These are phyloP conservation scores for Vanessa cardui DNA, from an alignment of 2,888 invertebrate species.

Conservation along the genomic window DNA sequence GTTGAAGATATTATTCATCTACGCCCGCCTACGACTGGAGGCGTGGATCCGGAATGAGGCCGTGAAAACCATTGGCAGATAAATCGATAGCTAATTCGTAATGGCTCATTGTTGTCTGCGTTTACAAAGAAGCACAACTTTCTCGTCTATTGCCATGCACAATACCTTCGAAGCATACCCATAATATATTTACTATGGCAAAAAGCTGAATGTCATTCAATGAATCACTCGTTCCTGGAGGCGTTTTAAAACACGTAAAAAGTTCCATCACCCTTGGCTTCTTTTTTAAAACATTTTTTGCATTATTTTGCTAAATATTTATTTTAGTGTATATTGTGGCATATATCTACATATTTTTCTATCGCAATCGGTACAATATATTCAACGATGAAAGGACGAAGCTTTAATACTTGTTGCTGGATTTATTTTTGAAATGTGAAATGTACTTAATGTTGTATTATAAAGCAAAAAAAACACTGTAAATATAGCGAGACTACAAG, in stretches of 20 bases:
- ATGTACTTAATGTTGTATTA: constrained; percentile 22
- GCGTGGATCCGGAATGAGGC: constrained; percentile 51
- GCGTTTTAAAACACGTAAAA: background rate
- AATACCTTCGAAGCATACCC: constrained; percentile 44
- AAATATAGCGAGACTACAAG: constrained; percentile 53
- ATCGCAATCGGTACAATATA: background rate
- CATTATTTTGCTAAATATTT: background rate
- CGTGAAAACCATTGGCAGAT: constrained; percentile 73
- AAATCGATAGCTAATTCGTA: constrained; percentile 79
- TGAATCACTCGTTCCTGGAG: constrained; percentile 9
- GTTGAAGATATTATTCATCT: constrained; percentile 48
- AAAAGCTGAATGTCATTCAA: constrained; percentile 23
- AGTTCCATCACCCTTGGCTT: background rate
- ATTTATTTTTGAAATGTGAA: constrained; percentile 6
- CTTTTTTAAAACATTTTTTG: background rate
- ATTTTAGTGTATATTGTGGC: background rate
- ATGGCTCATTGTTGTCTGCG: constrained; percentile 78
- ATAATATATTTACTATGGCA: constrained; percentile 22
- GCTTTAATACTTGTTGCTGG: background rate
- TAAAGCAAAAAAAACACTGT: constrained; percentile 42
- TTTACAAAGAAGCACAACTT: constrained; percentile 76
- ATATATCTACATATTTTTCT: background rate
- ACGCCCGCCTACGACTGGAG: constrained; percentile 48
- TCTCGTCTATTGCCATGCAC: constrained; percentile 68
- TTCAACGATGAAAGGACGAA: constrained; percentile 17